These are phyloP conservation scores for Epinephelus fuscoguttatus DNA, from an alignment of 2,113 vertebrate species.

Conservation along the genomic window DNA sequence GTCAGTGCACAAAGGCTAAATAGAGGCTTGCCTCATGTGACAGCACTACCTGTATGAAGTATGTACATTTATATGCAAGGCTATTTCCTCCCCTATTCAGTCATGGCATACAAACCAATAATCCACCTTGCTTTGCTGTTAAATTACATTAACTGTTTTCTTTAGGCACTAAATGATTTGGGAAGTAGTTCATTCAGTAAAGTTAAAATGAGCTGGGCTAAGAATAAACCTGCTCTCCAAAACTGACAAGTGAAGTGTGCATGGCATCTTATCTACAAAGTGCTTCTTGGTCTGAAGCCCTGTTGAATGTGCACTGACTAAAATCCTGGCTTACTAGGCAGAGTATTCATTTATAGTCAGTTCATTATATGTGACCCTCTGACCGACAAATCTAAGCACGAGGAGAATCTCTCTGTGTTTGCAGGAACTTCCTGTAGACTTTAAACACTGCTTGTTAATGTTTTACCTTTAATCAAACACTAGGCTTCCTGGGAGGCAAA, in stretches of 20 bases:
- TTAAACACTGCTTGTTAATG: conserved; percentile 82
- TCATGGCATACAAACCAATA: not conserved
- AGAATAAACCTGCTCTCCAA: conserved; percentile 50
- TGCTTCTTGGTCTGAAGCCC: conserved; percentile 27
- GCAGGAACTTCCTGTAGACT: conserved; percentile 74
- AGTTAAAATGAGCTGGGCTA: conserved; percentile 16
- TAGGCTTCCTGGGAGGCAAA: conserved; percentile 53
- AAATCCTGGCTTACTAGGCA: conserved; percentile 10
- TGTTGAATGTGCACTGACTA: conserved; percentile 35
- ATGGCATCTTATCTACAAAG: conserved; percentile 49
- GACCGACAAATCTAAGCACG: conserved; percentile 28
- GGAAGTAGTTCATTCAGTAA: conserved; percentile 6
- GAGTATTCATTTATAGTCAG: conserved; percentile 7
- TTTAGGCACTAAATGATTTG: not conserved
- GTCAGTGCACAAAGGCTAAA: not conserved
- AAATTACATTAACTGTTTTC: not conserved
- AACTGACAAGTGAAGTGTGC: conserved; percentile 16
- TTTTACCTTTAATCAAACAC: conserved; percentile 83
- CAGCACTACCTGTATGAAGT: not conserved
- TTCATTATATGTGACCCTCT: conserved; percentile 19
- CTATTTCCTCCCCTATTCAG: not conserved
- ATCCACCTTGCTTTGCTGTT: not conserved
- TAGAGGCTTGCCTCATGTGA: not conserved
- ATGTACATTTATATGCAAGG: not conserved
- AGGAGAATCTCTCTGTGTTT: conserved; percentile 21